phyloP scores from a whole-genome alignment of 2,797 vertebrate species.

The Hyperoplus immaculatus region DNA sequence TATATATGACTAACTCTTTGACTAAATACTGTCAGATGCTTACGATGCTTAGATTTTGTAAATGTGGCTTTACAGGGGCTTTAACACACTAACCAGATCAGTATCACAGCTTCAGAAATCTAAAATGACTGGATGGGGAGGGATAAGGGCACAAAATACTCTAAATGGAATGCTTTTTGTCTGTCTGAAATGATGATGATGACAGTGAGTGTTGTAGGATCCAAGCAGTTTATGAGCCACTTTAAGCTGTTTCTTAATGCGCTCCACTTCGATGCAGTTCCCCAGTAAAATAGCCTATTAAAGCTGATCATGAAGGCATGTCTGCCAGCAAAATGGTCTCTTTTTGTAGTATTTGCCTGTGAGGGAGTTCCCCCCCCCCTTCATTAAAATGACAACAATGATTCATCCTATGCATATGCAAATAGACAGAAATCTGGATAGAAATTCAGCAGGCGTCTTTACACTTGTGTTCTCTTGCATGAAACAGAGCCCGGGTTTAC shows the following conservation, averaged over 20 bases:
- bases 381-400: constrained; percentile 78
- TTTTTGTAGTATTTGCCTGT: constrained; percentile 71
- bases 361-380: constrained; percentile 59
- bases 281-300: constrained; percentile 80
- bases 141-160: constrained; percentile 37
- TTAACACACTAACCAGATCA: constrained; percentile 41
- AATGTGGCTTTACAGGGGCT: too few species aligned
- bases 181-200: constrained; percentile 59
- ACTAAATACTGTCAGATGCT: too few species aligned
- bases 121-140: constrained; percentile 15
- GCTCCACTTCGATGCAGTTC: constrained; percentile 70
- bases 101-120: constrained; percentile 43
- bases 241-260: constrained; percentile 78
- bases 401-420: constrained; percentile 76
- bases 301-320: constrained; percentile 79
- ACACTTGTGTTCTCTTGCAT: constrained; percentile 13
- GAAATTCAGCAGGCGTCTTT: constrained; percentile 34
- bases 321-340: constrained; percentile 73
- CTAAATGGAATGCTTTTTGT: constrained; percentile 65
- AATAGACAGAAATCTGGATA: constrained; percentile 65
- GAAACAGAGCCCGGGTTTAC: constrained; percentile 39
- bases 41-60: too few species aligned
- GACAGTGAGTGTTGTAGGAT: constrained; percentile 58
- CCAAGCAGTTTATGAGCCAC: constrained; percentile 74
- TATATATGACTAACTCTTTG: too few species aligned